Percentiles rank a stretch among this genome's conserved stretches.
Evolutionary conservation across 1,140 invertebrate genomes (phyloP).

Genomic region (Zaprionus tsacasi): DNA sequence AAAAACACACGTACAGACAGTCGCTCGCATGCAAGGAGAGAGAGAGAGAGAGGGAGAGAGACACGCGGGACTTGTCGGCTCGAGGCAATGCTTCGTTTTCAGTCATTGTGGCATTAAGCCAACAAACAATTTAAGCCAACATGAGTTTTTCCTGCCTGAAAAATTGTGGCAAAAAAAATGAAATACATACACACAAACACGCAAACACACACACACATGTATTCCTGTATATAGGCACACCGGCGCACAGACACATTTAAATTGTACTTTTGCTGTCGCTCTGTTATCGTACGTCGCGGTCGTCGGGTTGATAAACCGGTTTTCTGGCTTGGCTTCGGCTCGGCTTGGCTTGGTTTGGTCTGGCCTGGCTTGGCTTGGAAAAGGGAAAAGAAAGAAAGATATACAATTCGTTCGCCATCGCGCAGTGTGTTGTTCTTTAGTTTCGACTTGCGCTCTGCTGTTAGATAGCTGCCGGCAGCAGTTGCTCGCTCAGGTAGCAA

Average conservation of each 20-base stretch:
- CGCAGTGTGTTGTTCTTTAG: conserved; percentile 26
- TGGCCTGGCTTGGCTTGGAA: conserved; percentile 30
- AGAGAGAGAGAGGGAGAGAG: background rate
- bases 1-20: conserved; percentile 32
- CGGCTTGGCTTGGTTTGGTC: conserved; percentile 55
- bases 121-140: conserved; percentile 81
- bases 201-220: conserved; percentile 39
- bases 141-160: conserved; percentile 74
- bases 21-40: too few relatives aligned
- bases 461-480: conserved; percentile 35
- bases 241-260: conserved; percentile 46
- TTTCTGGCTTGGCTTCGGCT: conserved; percentile 41
- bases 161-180: conserved; percentile 70
- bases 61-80: conserved; percentile 33
- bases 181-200: conserved; percentile 49
- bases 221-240: conserved; percentile 27
- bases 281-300: conserved; percentile 69
- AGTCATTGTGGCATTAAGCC: conserved; percentile 74
- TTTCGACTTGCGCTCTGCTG: conserved; percentile 28
- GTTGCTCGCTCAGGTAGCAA: conserved; percentile 66
- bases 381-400: conserved; percentile 28
- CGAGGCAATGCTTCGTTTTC: conserved; percentile 57
- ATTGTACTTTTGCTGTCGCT: conserved; percentile 50
- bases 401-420: conserved; percentile 38
- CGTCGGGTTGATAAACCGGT: conserved; percentile 75